These are phyloP conservation scores for Lepus townsendii DNA, from an alignment of 2,797 vertebrate species.

Conservation along the genomic window DNA sequence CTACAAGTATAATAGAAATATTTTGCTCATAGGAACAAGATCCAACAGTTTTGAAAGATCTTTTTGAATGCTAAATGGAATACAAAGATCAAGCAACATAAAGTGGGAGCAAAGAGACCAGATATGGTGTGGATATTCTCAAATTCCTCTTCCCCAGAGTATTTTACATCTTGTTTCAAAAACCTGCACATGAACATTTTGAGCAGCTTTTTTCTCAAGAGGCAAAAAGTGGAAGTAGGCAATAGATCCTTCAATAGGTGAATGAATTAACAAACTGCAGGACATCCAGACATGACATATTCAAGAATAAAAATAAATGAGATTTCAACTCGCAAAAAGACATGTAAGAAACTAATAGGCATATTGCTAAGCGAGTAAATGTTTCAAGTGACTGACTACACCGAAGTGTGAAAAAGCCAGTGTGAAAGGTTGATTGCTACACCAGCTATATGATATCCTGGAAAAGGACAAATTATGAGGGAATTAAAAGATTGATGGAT, in stretches of 20 bases:
- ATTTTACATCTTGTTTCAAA: neutral
- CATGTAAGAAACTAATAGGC: neutral
- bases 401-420: neutral
- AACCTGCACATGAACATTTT: neutral
- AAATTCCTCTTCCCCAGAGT: neutral
- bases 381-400: neutral
- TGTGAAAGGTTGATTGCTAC: neutral
- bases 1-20: neutral
- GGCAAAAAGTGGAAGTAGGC: neutral
- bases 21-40: neutral
- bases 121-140: neutral
- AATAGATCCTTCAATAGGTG: neutral
- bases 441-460: neutral
- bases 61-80: neutral
- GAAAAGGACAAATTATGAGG: neutral
- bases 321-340: neutral
- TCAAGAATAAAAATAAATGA: neutral
- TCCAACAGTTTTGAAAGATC: neutral
- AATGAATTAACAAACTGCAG: neutral
- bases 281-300: neutral
- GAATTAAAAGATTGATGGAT: neutral
- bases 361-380: neutral
- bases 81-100: neutral
- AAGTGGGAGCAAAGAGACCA: neutral
- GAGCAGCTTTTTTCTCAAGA: neutral